Evolutionary conservation across 2,113 vertebrate species (phyloP).

Genomic region (Lanius ludovicianus): DNA sequence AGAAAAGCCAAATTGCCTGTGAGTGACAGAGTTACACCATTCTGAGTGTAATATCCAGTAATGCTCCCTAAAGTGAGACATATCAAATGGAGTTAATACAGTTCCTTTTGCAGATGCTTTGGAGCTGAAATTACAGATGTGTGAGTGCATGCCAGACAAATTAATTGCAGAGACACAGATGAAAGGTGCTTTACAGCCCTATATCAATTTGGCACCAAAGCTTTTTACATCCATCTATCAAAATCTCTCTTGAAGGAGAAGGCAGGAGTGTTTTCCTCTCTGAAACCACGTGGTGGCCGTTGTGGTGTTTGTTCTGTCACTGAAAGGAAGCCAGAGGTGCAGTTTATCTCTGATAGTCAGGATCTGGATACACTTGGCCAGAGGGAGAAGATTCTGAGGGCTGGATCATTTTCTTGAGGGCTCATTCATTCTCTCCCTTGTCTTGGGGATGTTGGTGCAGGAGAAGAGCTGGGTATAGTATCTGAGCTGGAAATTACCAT

Average conservation of each 20-base stretch:
- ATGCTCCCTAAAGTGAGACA: background rate
- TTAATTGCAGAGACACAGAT: background rate
- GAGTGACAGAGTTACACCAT: background rate
- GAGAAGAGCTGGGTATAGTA: background rate
- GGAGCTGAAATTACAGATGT: background rate
- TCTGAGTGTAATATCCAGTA: background rate
- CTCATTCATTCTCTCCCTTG: background rate
- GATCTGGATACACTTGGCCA: background rate
- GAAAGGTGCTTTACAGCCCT: background rate
- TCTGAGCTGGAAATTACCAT: background rate
- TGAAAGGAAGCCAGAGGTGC: background rate
- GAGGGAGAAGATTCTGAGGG: background rate
- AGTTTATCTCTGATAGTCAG: background rate
- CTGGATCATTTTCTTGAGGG: background rate
- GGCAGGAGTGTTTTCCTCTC: background rate
- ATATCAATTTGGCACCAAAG: background rate
- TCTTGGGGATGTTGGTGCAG: background rate
- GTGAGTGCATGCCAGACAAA: background rate
- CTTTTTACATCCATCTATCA: background rate
- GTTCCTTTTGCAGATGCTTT: background rate
- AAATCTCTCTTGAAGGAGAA: background rate
- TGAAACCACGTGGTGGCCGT: background rate
- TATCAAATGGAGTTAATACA: background rate
- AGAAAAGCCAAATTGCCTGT: background rate
- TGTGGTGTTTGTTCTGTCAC: background rate